Evolutionary conservation across 2,888 invertebrate species (phyloP), one percentile per base, ranked within the genome.

Genomic region (Volucella zonaria): DNA sequence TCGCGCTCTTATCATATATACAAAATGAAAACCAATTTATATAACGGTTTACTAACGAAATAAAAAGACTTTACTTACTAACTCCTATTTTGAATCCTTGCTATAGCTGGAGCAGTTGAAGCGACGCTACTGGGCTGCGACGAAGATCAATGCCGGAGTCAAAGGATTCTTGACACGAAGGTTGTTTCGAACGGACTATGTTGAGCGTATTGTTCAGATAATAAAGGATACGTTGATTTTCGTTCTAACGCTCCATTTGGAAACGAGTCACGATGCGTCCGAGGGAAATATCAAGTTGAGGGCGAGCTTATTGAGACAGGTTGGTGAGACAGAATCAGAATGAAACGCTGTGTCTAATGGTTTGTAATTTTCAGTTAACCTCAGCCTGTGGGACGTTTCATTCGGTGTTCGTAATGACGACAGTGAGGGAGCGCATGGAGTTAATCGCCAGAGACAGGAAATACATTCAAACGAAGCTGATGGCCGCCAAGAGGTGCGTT

Each of bases 131-230:
- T 71, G 80, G 87, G 96, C 96, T 3, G 96, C 95, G 14, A 93
- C 93, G 38, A 92, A 92, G 87, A 95, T 96, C 79, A 94, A 94
- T 87, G 95, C 96, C 9, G 92, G 93, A 88, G 94, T 93, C 31
- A 95, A 94, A 88, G 98, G 98, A 0, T 97, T 94, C 91, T 92
- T 98, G 71, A 95, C 96, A 23, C 94, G 98, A 62, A 94, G 97
- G 54, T 93, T 98, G 68, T 94, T 98, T 92, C 93, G 93, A 88
- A 97, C 97, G 0, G 96, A 96, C 88, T 95, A 95, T 88, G 96
- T 98, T 12, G 95, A 96, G 91, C 93, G 93, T 75, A 93, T 97
- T 15, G 96, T 92, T 0, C 90, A 90, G 76, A 92, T 91, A n/a
- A 91, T 91, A 75, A 89, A 89, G 51, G 91, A 91, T 64, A 92